Evolutionary conservation across 2,888 invertebrate genomes (phyloP).

Genomic region (Sesia bembeciformis): DNA sequence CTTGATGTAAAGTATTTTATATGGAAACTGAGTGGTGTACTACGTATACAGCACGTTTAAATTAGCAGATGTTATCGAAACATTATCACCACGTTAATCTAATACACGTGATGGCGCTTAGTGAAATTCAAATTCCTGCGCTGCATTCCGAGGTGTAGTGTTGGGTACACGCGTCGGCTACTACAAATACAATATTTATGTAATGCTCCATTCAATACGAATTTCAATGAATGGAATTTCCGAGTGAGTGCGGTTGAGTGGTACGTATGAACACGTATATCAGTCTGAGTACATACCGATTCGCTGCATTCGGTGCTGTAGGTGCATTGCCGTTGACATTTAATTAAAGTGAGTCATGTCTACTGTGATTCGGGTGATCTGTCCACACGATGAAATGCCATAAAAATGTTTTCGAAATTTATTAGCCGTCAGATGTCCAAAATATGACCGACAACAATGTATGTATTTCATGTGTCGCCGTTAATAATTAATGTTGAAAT

Average conservation of each 20-base stretch:
- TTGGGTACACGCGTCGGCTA: neutral
- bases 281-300: slow-evolving; percentile 27
- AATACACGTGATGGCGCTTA: neutral
- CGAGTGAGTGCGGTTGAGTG: slow-evolving; percentile 12
- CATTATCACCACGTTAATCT: neutral
- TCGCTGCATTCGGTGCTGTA: slow-evolving; percentile 27
- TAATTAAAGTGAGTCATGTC: slow-evolving; percentile 54
- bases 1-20: too few species aligned
- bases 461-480: neutral
- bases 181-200: neutral
- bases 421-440: neutral
- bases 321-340: slow-evolving; percentile 54
- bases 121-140: slow-evolving; percentile 2
- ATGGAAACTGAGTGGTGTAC: too few species aligned
- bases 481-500: neutral
- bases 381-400: slow-evolving; percentile 5
- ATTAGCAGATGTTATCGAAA: neutral
- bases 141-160: neutral
- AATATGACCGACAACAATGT: neutral
- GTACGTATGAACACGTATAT: slow-evolving; percentile 11
- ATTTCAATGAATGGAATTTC: slow-evolving; percentile 14
- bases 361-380: slow-evolving; percentile 39
- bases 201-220: slow-evolving; percentile 2
- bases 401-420: neutral
- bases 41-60: too few species aligned